Percentiles rank a stretch among this genome's conserved stretches.
Evolutionary conservation across 2,888 invertebrate species (phyloP).

Genomic region (Microplitis deprimator): DNA sequence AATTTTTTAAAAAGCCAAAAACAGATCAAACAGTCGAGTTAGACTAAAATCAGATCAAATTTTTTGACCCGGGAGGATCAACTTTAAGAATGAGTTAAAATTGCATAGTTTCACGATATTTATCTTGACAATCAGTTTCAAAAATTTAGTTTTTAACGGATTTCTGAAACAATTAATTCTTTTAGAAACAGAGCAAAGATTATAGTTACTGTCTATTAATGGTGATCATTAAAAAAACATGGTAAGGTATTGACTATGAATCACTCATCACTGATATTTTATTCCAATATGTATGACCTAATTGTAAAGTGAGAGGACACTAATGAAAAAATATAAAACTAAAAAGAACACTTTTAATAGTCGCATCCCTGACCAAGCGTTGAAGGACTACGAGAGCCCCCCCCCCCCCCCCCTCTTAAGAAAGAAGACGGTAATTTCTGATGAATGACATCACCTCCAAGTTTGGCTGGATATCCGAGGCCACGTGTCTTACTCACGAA

Average conservation of each 20-base stretch:
- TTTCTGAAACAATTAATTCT: not conserved
- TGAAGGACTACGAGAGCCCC: conserved; percentile 2
- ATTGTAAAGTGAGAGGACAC: not conserved
- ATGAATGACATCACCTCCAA: conserved; percentile 37
- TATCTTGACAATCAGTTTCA: too few relatives aligned
- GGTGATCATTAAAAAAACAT: not conserved
- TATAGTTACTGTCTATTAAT: not conserved
- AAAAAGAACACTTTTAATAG: not conserved
- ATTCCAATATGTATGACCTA: not conserved
- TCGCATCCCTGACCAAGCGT: not conserved
- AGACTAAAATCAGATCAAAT: too few relatives aligned
- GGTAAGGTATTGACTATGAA: not conserved
- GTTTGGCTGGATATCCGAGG: conserved; percentile 36
- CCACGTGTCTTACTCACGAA: conserved; percentile 40
- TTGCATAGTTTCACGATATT: too few relatives aligned
- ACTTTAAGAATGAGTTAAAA: too few relatives aligned
- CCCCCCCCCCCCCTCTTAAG: conserved; percentile 1
- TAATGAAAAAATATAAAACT: not conserved
- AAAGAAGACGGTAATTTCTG: conserved; percentile 29
- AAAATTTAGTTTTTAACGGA: too few relatives aligned
- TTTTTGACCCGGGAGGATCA: too few relatives aligned
- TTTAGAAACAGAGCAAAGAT: not conserved
- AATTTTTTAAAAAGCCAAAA: too few relatives aligned
- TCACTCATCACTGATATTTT: not conserved
- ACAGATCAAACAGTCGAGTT: too few relatives aligned